Conservation (phyloP, 2,113 vertebrate genomes). For the Galeopterus variegatus region DNA sequence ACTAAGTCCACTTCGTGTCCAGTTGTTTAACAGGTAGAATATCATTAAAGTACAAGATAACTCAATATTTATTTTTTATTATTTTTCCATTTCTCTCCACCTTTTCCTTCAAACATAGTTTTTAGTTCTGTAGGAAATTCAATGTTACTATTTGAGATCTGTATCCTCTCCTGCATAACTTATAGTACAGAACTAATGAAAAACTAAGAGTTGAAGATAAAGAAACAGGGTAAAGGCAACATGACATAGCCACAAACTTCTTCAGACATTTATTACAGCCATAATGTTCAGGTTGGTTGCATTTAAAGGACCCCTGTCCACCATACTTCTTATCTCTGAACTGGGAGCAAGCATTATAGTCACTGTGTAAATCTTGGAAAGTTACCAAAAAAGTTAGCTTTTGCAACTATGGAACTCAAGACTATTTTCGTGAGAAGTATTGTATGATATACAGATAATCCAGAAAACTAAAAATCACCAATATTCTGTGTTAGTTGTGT, state of each 20-base stretch:
- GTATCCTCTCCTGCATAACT: not conserved
- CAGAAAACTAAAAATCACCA: conserved; percentile 45
- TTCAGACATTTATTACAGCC: conserved; percentile 1
- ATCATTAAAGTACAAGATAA: not conserved
- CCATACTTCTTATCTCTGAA: not conserved
- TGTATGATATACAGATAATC: not conserved
- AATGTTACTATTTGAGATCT: not conserved
- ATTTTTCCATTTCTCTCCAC: conserved; percentile 8
- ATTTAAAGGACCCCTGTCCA: not conserved
- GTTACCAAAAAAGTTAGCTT: not conserved
- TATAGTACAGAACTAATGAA: not conserved
- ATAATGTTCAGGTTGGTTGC: conserved; percentile 24
- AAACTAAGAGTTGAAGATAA: conserved; percentile 37
- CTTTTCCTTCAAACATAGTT: not conserved
- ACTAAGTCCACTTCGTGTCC: not conserved
- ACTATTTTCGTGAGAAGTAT: not conserved
- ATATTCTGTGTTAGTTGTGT: not conserved
- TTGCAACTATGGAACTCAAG: not conserved
- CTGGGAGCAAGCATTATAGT: not conserved
- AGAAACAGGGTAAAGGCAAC: not conserved
- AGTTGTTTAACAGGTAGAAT: not conserved
- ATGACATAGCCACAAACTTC: not conserved
- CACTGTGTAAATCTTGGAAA: conserved; percentile 11
- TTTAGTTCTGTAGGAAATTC: conserved; percentile 24
- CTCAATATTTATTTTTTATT: not conserved